These are phyloP conservation scores for Mastacembelus armatus DNA, from an alignment of 2,797 vertebrate species.

Conservation along the genomic window DNA sequence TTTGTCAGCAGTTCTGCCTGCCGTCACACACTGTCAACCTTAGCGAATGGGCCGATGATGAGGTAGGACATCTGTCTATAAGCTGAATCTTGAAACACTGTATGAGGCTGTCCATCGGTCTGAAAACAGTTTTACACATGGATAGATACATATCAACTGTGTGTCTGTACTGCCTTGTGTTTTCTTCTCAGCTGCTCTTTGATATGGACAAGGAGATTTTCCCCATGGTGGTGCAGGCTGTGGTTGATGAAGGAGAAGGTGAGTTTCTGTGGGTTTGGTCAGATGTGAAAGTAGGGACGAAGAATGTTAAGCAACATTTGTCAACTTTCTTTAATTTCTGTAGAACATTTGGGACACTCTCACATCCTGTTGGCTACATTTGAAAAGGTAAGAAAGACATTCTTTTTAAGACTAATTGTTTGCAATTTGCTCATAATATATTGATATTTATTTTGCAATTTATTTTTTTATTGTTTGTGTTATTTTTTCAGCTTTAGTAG, in stretches of 20 bases:
- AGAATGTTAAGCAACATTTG: conserved; percentile 9
- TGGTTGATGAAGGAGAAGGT: conserved; percentile 97
- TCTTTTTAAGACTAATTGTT: too few species aligned
- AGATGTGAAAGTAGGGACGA: conserved; percentile 1
- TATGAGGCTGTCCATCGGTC: neutral
- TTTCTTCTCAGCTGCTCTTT: conserved; percentile 87
- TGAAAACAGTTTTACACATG: neutral
- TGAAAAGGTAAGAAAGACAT: conserved; percentile 87
- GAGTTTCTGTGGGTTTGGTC: conserved; percentile 12
- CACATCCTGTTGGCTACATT: conserved; percentile 96
- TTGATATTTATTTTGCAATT: too few species aligned
- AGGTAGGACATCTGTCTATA: conserved; percentile 80
- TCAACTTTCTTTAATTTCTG: conserved; percentile 44
- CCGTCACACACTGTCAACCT: conserved; percentile 96
- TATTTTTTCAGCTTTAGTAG: too few species aligned
- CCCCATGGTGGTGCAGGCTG: conserved; percentile 96
- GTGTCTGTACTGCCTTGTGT: conserved; percentile 4
- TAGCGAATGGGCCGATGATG: conserved; percentile 95
- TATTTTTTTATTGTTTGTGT: too few species aligned
- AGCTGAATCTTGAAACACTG: neutral
- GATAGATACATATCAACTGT: neutral
- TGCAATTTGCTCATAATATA: too few species aligned
- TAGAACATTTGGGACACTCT: conserved; percentile 95
- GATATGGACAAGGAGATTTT: conserved; percentile 95
- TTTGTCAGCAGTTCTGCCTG: conserved; percentile 97